Conservation (phyloP, 2,797 vertebrate genomes). For the Intellagama lesueurii region DNA sequence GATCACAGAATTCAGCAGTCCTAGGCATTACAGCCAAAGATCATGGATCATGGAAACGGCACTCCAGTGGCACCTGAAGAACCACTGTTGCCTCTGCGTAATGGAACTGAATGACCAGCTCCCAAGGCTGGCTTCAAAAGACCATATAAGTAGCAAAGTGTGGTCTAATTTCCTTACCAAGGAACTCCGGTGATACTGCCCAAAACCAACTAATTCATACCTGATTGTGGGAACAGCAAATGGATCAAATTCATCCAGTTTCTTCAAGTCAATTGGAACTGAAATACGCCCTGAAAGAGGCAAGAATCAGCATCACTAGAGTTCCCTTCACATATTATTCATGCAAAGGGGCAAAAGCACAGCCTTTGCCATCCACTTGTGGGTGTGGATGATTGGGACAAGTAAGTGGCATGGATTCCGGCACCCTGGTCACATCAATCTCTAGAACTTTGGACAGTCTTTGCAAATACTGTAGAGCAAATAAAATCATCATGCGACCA, state of each 20-base stretch:
- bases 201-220: slow-evolving; percentile 64
- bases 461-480: neutral
- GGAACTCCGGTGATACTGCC: neutral
- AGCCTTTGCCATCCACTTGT: neutral
- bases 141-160: neutral
- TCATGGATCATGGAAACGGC: neutral
- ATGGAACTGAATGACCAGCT: neutral
- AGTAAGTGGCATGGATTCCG: neutral
- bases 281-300: slow-evolving; percentile 87
- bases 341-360: neutral
- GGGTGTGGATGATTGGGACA: neutral
- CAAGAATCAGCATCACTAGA: slow-evolving; percentile 11
- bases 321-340: neutral
- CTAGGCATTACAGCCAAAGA: no score
- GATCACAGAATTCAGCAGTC: neutral
- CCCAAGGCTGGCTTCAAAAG: neutral
- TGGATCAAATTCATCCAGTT: slow-evolving; percentile 89
- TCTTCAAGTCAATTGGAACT: slow-evolving; percentile 91
- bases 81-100: no score
- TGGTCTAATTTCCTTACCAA: neutral
- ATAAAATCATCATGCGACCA: neutral
- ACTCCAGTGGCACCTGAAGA: neutral
- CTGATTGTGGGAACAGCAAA: slow-evolving; percentile 93
- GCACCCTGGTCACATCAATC: no score
- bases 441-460: no score